Conservation (phyloP, 2,797 vertebrate genomes). For the Melanotaenia nigrans region DNA sequence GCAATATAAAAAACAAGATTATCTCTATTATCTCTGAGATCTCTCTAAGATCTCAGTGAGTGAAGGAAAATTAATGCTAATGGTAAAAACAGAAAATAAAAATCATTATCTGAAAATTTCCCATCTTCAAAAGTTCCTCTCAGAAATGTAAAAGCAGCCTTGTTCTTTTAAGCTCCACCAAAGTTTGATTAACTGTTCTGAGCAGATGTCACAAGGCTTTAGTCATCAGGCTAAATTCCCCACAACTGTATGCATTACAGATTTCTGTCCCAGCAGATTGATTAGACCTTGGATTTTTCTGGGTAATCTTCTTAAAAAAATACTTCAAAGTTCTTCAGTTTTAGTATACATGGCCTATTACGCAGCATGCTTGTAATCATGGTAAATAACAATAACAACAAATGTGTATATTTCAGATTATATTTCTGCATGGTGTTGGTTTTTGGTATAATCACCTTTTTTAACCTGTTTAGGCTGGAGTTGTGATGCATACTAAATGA, state of each 20-base stretch:
- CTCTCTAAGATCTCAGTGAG: neutral
- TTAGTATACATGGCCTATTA: too few relatives aligned
- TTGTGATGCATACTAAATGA: too few relatives aligned
- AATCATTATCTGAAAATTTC: neutral
- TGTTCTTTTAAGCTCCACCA: neutral
- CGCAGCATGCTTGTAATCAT: too few relatives aligned
- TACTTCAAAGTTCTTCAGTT: neutral
- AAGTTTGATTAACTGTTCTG: conserved; percentile 2
- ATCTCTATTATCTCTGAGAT: neutral
- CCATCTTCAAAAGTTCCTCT: conserved; percentile 9
- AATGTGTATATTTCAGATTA: too few relatives aligned
- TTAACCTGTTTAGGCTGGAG: too few relatives aligned
- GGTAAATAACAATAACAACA: too few relatives aligned
- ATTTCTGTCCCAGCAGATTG: neutral
- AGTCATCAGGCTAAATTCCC: neutral
- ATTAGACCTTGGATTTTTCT: neutral
- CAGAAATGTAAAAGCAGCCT: neutral
- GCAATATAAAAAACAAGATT: neutral
- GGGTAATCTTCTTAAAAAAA: neutral
- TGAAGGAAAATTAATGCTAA: neutral
- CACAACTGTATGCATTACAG: neutral
- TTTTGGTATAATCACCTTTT: too few relatives aligned
- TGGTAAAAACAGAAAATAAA: neutral
- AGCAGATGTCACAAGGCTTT: neutral
- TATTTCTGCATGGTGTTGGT: too few relatives aligned